Evolutionary conservation across 2,888 invertebrate genomes (phyloP).

Genomic region (Emesis furor): DNA sequence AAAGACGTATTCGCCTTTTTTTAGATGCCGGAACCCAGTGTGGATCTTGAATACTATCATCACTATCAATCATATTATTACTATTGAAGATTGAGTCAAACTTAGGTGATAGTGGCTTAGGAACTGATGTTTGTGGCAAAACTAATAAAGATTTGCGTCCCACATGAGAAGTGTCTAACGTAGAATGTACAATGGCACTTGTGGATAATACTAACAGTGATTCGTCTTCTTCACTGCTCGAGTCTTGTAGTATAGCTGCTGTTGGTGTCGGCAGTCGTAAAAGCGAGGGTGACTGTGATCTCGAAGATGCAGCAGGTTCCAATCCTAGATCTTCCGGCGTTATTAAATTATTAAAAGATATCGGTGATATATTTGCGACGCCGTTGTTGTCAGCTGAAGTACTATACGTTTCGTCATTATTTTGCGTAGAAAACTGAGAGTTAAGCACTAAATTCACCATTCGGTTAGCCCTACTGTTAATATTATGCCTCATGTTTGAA

Average conservation of each 20-base stretch:
- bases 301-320: conserved; percentile 4
- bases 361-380: conserved; percentile 14
- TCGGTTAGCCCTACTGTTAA: neutral
- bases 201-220: conserved; percentile 14
- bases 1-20: neutral
- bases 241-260: conserved; percentile 14
- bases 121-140: conserved; percentile 14
- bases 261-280: conserved; percentile 11
- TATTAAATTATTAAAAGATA: conserved; percentile 14
- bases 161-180: conserved; percentile 9
- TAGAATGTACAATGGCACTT: conserved; percentile 14
- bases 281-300: conserved; percentile 14
- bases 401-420: conserved; percentile 5
- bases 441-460: conserved; percentile 14
- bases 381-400: conserved; percentile 14
- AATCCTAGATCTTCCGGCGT: conserved; percentile 10
- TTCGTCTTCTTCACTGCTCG: conserved; percentile 11
- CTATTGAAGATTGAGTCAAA: neutral
- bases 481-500: too few species aligned
- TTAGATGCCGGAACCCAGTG: conserved; percentile 14
- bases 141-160: conserved; percentile 14
- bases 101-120: conserved; percentile 14
- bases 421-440: conserved; percentile 14
- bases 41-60: conserved; percentile 11
- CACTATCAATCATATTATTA: conserved; percentile 1